Evolutionary conservation across 2,888 invertebrate genomes (phyloP).

Genomic region (Beris chalybata): DNA sequence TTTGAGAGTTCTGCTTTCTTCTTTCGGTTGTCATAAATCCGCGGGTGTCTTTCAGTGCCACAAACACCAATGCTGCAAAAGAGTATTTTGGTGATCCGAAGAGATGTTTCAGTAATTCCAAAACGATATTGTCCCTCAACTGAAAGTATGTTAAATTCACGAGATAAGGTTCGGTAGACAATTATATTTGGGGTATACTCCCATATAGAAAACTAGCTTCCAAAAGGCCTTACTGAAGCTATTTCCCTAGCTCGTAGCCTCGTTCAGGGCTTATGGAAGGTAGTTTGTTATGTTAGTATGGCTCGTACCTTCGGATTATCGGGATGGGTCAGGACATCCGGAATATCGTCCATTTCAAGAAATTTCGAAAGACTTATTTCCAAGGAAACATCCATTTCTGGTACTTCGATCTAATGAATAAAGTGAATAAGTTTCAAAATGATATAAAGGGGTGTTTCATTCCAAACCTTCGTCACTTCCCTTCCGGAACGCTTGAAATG

Average conservation of each 20-base stretch:
- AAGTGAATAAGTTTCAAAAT: too few species aligned
- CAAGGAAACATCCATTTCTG: conserved; percentile 28
- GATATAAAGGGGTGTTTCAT: too few species aligned
- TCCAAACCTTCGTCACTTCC: conserved; percentile 8
- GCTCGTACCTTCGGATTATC: conserved; percentile 39
- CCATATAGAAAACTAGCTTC: too few species aligned
- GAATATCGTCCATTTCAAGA: conserved; percentile 38
- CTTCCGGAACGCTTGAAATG: not conserved
- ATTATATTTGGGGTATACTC: too few species aligned
- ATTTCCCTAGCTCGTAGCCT: too few species aligned
- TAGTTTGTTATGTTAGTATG: too few species aligned
- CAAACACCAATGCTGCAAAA: conserved; percentile 58
- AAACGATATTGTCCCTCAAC: conserved; percentile 45
- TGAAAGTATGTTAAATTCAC: conserved; percentile 33
- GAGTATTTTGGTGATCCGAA: conserved; percentile 56
- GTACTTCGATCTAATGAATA: conserved; percentile 33
- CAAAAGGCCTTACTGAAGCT: too few species aligned
- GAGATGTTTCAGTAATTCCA: conserved; percentile 52
- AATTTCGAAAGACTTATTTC: conserved; percentile 36
- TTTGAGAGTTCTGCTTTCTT: conserved; percentile 47
- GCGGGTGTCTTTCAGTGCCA: conserved; percentile 53
- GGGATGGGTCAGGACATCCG: conserved; percentile 37
- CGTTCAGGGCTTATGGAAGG: too few species aligned
- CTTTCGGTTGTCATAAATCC: conserved; percentile 54
- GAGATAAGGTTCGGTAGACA: too few species aligned